phyloP scores from a whole-genome alignment of 1,140 invertebrate genomes.

The Planococcus citri region DNA sequence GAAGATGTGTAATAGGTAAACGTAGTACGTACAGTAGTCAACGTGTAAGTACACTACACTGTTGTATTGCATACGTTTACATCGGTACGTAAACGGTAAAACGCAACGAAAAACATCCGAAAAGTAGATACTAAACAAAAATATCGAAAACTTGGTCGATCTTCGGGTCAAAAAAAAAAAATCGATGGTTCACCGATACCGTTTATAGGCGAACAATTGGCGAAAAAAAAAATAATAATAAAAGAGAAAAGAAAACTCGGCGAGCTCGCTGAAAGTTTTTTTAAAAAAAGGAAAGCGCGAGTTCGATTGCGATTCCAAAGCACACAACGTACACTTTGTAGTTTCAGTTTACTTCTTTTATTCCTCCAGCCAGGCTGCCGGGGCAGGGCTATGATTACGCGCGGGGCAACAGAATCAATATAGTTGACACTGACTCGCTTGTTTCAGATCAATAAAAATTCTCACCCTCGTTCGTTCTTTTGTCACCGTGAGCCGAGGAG shows the following conservation, averaged over 20 bases:
- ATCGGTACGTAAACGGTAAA: too few relatives aligned
- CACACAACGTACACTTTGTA: slow-evolving; percentile 1
- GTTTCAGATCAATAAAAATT: not conserved
- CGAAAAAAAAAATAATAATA: not conserved
- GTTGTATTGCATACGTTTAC: too few relatives aligned
- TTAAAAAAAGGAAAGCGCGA: not conserved
- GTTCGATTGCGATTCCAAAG: not conserved
- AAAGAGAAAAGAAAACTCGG: not conserved
- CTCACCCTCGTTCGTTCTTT: slow-evolving; percentile 16
- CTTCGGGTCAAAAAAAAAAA: too few relatives aligned
- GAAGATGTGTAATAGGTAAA: too few relatives aligned
- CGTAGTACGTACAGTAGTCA: too few relatives aligned
- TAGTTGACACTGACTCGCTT: slow-evolving; percentile 17
- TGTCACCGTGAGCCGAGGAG: not conserved
- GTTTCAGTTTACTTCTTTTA: slow-evolving; percentile 4
- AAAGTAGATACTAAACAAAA: too few relatives aligned
- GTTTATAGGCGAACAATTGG: not conserved
- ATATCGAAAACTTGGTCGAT: too few relatives aligned
- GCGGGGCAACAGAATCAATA: slow-evolving; percentile 9
- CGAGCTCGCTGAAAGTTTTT: not conserved
- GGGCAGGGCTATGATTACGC: slow-evolving; percentile 11
- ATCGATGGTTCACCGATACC: too few relatives aligned
- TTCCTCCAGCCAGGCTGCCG: too few relatives aligned
- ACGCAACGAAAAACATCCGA: too few relatives aligned
- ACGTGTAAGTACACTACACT: too few relatives aligned